Conservation (phyloP, 2,113 vertebrate species). For the Pseudois nayaur region DNA sequence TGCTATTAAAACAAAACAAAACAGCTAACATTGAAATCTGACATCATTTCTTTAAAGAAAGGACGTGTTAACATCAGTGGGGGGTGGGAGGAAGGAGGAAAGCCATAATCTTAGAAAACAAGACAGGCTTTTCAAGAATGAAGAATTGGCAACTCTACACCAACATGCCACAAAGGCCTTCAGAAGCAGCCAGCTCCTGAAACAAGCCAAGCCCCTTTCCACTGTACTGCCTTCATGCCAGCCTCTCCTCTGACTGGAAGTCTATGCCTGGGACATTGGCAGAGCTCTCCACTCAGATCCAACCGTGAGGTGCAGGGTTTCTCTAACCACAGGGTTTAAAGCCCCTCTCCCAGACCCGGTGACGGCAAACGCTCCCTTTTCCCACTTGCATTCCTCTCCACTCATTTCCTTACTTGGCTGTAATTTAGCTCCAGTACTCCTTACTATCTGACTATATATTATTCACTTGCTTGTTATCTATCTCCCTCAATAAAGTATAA, state of each 20-base stretch:
- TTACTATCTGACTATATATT: neutral
- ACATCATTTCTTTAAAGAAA: constrained; percentile 42
- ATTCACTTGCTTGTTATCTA: neutral
- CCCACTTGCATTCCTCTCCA: neutral
- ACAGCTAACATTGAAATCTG: neutral
- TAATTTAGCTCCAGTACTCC: neutral
- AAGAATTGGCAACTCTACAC: neutral
- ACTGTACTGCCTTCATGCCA: neutral
- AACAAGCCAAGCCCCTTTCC: neutral
- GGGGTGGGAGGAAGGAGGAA: neutral
- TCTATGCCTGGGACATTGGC: neutral
- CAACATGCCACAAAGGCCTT: neutral
- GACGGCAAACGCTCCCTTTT: neutral
- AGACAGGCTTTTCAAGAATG: neutral
- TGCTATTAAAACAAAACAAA: neutral
- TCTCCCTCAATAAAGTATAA: neutral
- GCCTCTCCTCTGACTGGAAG: neutral
- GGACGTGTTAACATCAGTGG: neutral
- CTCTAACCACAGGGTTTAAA: neutral
- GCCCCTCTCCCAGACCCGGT: neutral
- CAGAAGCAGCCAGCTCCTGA: constrained; percentile 1
- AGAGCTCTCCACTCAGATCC: neutral
- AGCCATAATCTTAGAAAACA: neutral
- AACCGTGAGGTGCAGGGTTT: neutral
- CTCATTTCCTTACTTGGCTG: neutral